phyloP scores from a whole-genome alignment of 2,113 vertebrate genomes.

The Siniperca chuatsi region DNA sequence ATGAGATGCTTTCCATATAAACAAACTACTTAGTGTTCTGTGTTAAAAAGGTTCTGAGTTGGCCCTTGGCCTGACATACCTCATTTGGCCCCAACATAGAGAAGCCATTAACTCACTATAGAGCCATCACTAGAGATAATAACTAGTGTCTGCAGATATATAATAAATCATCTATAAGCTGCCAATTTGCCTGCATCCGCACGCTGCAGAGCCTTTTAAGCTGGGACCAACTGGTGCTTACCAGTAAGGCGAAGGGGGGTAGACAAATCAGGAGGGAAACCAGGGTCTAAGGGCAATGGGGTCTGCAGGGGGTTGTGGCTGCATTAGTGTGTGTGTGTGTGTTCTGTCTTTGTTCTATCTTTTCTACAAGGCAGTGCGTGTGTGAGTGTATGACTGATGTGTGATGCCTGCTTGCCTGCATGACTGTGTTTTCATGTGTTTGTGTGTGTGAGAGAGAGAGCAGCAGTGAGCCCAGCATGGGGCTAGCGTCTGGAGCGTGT shows the following conservation, averaged over 20 bases:
- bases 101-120: conserved; percentile 14
- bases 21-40: conserved; percentile 1
- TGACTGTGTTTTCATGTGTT: conserved; percentile 6
- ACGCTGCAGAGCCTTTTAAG: conserved; percentile 48
- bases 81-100: background rate
- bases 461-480: conserved; percentile 70
- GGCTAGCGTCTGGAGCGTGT: conserved; percentile 74
- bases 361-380: background rate
- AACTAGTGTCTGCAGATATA: conserved; percentile 29
- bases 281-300: conserved; percentile 18
- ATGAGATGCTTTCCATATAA: conserved; percentile 16
- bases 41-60: conserved; percentile 9
- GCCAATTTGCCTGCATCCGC: conserved; percentile 48
- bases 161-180: conserved; percentile 43
- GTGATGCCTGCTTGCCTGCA: conserved; percentile 16
- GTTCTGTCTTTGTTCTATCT: conserved; percentile 7
- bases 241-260: conserved; percentile 11
- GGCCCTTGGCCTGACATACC: background rate
- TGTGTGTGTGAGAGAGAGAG: background rate
- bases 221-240: conserved; percentile 52
- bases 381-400: background rate
- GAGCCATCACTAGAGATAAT: conserved; percentile 20
- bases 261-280: conserved; percentile 28
- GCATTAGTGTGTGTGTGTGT: conserved; percentile 10
- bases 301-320: conserved; percentile 49